These are phyloP conservation scores for Graphium colonna DNA, from an alignment of 2,888 invertebrate genomes.

Conservation along the genomic window DNA sequence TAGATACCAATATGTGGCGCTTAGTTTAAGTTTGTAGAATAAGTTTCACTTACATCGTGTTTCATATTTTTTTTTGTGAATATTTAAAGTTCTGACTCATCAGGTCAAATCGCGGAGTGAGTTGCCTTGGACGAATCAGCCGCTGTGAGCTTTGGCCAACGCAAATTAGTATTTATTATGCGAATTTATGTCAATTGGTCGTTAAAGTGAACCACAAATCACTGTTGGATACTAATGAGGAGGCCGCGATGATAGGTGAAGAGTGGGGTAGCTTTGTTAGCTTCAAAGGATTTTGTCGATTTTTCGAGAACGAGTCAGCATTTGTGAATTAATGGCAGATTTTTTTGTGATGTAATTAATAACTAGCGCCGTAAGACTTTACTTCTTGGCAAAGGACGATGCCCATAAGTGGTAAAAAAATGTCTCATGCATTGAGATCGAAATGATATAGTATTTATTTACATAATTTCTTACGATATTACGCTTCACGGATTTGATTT, in stretches of 20 bases:
- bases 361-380: too few species aligned
- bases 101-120: neutral
- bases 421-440: too few species aligned
- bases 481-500: too few species aligned
- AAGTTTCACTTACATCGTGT: too few species aligned
- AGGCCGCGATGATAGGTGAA: constrained; percentile 8
- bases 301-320: neutral
- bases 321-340: neutral
- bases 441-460: too few species aligned
- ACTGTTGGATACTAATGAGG: constrained; percentile 15
- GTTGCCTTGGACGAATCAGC: constrained; percentile 11
- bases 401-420: too few species aligned
- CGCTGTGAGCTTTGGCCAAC: constrained; percentile 4
- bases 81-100: neutral
- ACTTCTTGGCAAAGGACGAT: too few species aligned
- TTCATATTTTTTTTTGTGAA: neutral
- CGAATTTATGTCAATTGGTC: constrained; percentile 22
- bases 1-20: too few species aligned
- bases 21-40: too few species aligned
- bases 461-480: too few species aligned
- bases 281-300: neutral
- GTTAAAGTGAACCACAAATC: constrained; percentile 16
- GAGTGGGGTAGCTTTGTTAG: neutral
- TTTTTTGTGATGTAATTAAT: too few species aligned
- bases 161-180: constrained; percentile 20